Conservation (phyloP, 1,140 invertebrate genomes). For the Orussus abietinus region DNA sequence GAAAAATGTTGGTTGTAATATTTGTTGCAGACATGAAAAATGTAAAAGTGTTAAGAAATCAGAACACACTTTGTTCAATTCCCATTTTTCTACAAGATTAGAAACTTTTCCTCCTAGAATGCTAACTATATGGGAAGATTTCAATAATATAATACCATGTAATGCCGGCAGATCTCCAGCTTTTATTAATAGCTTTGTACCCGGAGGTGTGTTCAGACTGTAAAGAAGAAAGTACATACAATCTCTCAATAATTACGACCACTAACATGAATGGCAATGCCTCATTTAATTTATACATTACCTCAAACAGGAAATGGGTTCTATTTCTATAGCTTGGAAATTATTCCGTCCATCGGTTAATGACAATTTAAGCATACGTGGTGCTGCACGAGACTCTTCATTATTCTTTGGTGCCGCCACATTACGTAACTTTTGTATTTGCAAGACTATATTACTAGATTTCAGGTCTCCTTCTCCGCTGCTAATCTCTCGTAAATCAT, state of each 20-base stretch:
- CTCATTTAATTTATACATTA: slow-evolving; percentile 33
- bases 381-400: slow-evolving; percentile 77
- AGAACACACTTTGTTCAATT: slow-evolving; percentile 69
- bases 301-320: slow-evolving; percentile 63
- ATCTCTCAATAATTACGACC: too few species aligned
- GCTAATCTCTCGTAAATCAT: slow-evolving; percentile 75
- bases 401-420: slow-evolving; percentile 85
- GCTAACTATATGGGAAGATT: slow-evolving; percentile 59
- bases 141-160: slow-evolving; percentile 71
- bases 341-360: slow-evolving; percentile 80
- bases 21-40: neutral
- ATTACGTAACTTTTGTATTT: slow-evolving; percentile 85
- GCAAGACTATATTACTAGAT: slow-evolving; percentile 71
- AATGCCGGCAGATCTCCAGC: slow-evolving; percentile 47
- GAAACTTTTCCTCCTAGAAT: slow-evolving; percentile 78
- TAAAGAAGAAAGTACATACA: slow-evolving; percentile 12
- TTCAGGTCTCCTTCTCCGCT: slow-evolving; percentile 61
- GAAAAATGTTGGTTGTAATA: slow-evolving; percentile 7
- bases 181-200: slow-evolving; percentile 48
- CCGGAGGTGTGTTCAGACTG: slow-evolving; percentile 51
- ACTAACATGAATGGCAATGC: too few species aligned
- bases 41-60: slow-evolving; percentile 1
- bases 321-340: slow-evolving; percentile 73
- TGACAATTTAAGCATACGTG: slow-evolving; percentile 76
- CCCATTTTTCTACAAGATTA: slow-evolving; percentile 85